Percentiles rank a stretch among this genome's conserved stretches.
phyloP scores from a whole-genome alignment of 2,888 invertebrate genomes.

The Ernsta delagoae region DNA sequence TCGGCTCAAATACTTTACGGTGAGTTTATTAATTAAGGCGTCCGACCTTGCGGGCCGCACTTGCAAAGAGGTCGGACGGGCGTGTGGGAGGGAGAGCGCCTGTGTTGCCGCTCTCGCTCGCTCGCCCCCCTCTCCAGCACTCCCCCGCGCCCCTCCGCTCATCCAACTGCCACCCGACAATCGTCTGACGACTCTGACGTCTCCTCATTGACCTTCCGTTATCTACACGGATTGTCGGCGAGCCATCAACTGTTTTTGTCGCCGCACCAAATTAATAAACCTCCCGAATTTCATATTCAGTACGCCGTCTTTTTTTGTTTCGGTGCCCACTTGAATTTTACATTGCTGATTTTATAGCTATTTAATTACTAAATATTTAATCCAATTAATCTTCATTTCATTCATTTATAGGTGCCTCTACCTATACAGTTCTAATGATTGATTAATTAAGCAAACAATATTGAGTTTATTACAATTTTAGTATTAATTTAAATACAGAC shows the following conservation, averaged over 20 bases:
- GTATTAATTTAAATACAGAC: no score
- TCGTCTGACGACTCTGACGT: conserved; percentile 59
- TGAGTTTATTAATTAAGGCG: conserved; percentile 85
- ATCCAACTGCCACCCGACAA: conserved; percentile 58
- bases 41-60: conserved; percentile 83
- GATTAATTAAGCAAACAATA: neutral
- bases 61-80: conserved; percentile 80
- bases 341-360: neutral
- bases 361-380: neutral
- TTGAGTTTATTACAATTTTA: neutral
- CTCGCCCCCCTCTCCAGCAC: conserved; percentile 46
- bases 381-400: neutral
- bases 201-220: conserved; percentile 83
- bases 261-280: conserved; percentile 38
- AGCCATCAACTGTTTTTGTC: conserved; percentile 48
- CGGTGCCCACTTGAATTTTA: conserved; percentile 6
- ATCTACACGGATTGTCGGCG: conserved; percentile 72
- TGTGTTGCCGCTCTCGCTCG: conserved; percentile 46
- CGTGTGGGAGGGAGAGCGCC: conserved; percentile 64
- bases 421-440: neutral
- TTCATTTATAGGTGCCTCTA: neutral
- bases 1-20: conserved; percentile 84
- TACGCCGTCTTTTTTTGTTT: conserved; percentile 9
- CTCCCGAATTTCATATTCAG: conserved; percentile 30
- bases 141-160: conserved; percentile 48